Evolutionary conservation across 2,797 vertebrate genomes (phyloP).

Genomic region (Taeniopygia guttata): DNA sequence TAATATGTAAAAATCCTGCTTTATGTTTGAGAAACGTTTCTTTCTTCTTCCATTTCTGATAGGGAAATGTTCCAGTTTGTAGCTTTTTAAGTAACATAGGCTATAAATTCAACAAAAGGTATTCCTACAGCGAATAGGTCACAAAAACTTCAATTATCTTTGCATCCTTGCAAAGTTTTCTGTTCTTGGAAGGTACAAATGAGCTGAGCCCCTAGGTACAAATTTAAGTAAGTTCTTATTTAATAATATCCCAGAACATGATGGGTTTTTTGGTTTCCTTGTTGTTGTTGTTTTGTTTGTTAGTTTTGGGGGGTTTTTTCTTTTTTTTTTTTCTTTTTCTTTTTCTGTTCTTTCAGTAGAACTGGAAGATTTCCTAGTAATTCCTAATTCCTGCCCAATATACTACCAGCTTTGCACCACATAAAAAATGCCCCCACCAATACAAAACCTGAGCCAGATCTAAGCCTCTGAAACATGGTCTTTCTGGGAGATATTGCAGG

Average conservation of each 20-base stretch:
- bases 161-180: neutral
- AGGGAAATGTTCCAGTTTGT: neutral
- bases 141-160: neutral
- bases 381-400: neutral
- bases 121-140: neutral
- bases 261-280: neutral
- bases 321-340: fast-evolving
- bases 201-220: neutral
- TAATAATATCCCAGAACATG: neutral
- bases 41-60: neutral
- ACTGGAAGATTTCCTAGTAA: neutral
- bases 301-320: no score
- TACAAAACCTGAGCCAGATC: neutral
- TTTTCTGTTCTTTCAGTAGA: neutral
- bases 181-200: neutral
- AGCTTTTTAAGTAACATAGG: neutral
- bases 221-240: neutral
- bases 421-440: neutral
- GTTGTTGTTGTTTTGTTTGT: no score
- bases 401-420: neutral
- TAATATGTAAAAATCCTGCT: conserved; percentile 34
- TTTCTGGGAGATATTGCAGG: neutral
- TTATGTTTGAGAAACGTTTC: neutral
- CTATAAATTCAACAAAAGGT: neutral
- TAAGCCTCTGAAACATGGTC: neutral